Evolutionary conservation across 2,888 invertebrate genomes (phyloP), one percentile per base, ranked within the genome.

Genomic region (Chymomyza procnemis): DNA sequence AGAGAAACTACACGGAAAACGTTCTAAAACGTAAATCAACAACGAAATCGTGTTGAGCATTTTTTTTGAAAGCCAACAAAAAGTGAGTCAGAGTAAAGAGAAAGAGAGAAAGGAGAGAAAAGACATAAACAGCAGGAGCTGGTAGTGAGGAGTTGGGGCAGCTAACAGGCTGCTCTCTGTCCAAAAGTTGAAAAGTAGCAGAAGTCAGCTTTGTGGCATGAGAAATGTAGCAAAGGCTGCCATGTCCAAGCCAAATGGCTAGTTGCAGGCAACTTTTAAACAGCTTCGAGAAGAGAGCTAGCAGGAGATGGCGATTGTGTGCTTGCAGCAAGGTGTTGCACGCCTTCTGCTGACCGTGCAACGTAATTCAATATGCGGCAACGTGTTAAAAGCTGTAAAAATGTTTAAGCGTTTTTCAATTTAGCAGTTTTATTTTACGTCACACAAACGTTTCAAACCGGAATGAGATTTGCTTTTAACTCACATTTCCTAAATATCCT

Each of bases 1-100:
- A 14, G n/a, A 56, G 4, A 56, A 74, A 74, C 75, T 78, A 75
- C 67, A 79, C 75, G 79, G 68, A 84, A 78, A 84, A 84, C 87
- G 85, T 85, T 85, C 73, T 83, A 85, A 85, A 82, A 82, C 81
- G 85, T 85, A 82, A 85, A 82, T 82, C 81, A 85, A 82, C 81
- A 83, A 78, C 80, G 78, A 83, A 85, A 80, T 85, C 85, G 81
- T 82, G 81, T 85, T 83, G 80, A 83, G 73, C 74, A 78, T 85
- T 80, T 80, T 79, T 82, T 79, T 82, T 69, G 70, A 62, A 73
- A 67, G 68, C 69, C 54, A 62, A 68, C 66, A 71, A 65, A 61
- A n/a, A n/a, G n/a, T n/a, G n/a, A 69, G 64, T 52, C 61, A 69
- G 64, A n/a, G n/a, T n/a, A n/a, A n/a, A n/a, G n/a, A n/a, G n/a